Conservation (phyloP, 1,140 invertebrate genomes). For the Babylonia areolata region DNA sequence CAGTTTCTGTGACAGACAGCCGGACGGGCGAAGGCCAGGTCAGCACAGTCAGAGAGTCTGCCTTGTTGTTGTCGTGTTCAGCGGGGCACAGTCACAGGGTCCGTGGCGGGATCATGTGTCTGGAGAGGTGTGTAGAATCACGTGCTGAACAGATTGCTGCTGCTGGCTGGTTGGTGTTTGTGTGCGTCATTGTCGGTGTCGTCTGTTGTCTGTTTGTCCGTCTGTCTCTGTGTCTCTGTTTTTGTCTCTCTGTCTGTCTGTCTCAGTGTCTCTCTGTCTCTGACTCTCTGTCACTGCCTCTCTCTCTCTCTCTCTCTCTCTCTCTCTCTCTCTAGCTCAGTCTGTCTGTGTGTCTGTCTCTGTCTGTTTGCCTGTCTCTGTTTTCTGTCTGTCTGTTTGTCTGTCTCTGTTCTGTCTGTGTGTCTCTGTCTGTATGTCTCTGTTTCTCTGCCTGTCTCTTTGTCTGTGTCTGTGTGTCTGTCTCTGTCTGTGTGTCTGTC, state of each 20-base stretch:
- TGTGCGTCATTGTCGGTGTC: no score
- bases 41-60: no score
- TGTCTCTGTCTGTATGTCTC: neutral
- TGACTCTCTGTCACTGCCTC: neutral
- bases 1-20: no score
- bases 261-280: constrained; percentile 29
- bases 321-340: neutral
- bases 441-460: neutral
- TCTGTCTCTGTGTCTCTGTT: no score
- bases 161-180: no score
- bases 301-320: neutral
- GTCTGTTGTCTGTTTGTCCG: no score
- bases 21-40: no score
- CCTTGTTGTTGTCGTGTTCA: no score
- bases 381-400: neutral
- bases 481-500: neutral
- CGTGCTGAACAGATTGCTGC: neutral
- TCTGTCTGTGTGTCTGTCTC: neutral
- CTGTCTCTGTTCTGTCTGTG: neutral
- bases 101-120: no score
- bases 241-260: neutral
- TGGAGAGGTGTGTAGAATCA: no score
- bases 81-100: no score
- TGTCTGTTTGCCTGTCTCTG: neutral
- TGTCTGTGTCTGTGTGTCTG: neutral